phyloP scores from a whole-genome alignment of 2,888 invertebrate genomes.

The Orgyia antiqua region DNA sequence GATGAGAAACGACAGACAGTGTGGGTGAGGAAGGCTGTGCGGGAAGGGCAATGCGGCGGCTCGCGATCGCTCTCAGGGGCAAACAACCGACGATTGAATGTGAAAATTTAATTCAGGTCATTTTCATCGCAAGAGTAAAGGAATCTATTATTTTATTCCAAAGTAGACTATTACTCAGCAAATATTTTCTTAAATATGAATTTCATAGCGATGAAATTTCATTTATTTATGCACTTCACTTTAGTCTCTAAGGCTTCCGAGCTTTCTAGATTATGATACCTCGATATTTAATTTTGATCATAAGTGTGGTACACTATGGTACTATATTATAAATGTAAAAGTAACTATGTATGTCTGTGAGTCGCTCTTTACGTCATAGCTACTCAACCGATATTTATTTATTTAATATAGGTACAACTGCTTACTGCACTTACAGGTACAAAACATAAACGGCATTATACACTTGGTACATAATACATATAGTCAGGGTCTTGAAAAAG shows the following conservation, averaged over 20 bases:
- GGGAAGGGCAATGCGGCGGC: constrained; percentile 8
- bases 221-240: constrained; percentile 35
- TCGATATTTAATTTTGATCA: constrained; percentile 28
- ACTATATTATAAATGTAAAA: too few species aligned
- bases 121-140: constrained; percentile 57
- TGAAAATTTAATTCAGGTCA: constrained; percentile 74
- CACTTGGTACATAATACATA: too few species aligned
- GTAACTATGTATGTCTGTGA: too few species aligned
- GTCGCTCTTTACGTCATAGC: too few species aligned
- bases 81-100: constrained; percentile 70
- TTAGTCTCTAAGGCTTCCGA: constrained; percentile 13
- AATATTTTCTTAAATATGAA: constrained; percentile 41
- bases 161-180: constrained; percentile 54
- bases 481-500: too few species aligned
- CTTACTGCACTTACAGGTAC: too few species aligned
- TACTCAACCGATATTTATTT: too few species aligned
- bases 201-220: constrained; percentile 20
- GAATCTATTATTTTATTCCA: constrained; percentile 63
- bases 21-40: constrained; percentile 22
- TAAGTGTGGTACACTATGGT: too few species aligned
- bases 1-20: constrained; percentile 42
- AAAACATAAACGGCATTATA: too few species aligned
- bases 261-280: constrained; percentile 10
- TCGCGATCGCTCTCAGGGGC: constrained; percentile 61
- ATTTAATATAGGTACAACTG: too few species aligned